Percentiles rank a stretch among this genome's conserved stretches.
Conservation (phyloP, 2,113 vertebrate species). For the Piprites chloris region DNA sequence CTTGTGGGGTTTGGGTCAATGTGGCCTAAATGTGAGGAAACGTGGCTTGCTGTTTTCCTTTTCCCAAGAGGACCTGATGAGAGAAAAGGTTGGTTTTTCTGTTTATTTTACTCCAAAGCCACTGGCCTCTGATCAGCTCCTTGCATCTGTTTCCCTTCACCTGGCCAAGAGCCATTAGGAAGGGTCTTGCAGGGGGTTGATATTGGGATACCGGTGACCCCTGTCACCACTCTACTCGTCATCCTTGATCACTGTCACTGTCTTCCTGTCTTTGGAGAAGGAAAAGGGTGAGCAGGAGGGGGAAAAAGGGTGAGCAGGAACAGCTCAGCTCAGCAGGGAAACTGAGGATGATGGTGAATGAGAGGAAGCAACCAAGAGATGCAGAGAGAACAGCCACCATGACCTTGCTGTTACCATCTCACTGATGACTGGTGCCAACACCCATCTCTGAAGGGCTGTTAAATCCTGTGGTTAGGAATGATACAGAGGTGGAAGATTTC, state of each 20-base stretch:
- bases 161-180: not conserved
- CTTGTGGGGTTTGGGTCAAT: not conserved
- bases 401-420: not conserved
- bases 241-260: not conserved
- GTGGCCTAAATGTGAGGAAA: not conserved
- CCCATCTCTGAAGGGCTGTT: not conserved
- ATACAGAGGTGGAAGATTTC: not conserved
- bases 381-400: not conserved
- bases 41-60: not conserved
- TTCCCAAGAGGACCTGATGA: not conserved
- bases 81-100: not conserved
- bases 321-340: not conserved
- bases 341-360: not conserved
- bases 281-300: not conserved
- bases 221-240: not conserved
- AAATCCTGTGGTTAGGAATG: not conserved
- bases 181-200: not conserved
- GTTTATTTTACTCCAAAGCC: not conserved
- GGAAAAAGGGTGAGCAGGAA: not conserved
- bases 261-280: not conserved
- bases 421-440: not conserved
- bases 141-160: not conserved
- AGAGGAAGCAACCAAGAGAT: not conserved
- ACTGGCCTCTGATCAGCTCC: not conserved
- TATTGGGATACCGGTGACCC: not conserved